Percentiles rank a stretch among this genome's conserved stretches.
Conservation (phyloP, 2,113 vertebrate species). For the Eclectus roratus region DNA sequence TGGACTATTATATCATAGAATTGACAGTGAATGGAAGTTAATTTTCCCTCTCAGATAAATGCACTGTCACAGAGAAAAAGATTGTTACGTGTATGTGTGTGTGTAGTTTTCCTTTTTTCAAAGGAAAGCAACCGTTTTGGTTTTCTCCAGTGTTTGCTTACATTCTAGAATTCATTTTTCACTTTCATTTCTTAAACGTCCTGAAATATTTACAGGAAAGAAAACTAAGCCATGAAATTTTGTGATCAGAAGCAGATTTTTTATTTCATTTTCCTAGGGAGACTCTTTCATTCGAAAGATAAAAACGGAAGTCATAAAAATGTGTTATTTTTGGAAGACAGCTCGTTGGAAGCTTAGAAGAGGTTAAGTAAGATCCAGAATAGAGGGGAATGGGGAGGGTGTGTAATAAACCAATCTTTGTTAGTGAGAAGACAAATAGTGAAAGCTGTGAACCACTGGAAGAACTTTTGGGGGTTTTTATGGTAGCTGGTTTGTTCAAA, state of each 20-base stretch:
- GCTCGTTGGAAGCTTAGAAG: not conserved
- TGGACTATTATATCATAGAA: not conserved
- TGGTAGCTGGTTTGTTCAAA: not conserved
- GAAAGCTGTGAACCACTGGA: not conserved
- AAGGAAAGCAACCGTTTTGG: rapidly evolving
- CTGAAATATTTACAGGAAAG: not conserved
- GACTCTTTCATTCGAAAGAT: not conserved
- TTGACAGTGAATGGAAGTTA: not conserved
- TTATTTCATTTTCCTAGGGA: not conserved
- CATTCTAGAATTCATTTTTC: not conserved
- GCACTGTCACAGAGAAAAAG: not conserved
- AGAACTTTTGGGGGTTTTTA: not conserved
- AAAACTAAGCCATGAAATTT: not conserved
- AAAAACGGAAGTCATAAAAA: not conserved
- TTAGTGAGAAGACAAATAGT: not conserved
- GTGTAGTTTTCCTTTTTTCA: not conserved
- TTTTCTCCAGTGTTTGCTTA: not conserved
- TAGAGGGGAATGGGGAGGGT: not conserved
- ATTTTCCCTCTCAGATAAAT: not conserved
- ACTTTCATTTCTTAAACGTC: slow-evolving; percentile 1
- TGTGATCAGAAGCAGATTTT: not conserved
- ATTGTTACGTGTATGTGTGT: not conserved
- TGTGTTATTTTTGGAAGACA: not conserved
- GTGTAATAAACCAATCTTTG: not conserved
- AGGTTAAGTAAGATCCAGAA: not conserved